Conservation (phyloP, 2,888 invertebrate genomes). For the Lithophane ornitopus region DNA sequence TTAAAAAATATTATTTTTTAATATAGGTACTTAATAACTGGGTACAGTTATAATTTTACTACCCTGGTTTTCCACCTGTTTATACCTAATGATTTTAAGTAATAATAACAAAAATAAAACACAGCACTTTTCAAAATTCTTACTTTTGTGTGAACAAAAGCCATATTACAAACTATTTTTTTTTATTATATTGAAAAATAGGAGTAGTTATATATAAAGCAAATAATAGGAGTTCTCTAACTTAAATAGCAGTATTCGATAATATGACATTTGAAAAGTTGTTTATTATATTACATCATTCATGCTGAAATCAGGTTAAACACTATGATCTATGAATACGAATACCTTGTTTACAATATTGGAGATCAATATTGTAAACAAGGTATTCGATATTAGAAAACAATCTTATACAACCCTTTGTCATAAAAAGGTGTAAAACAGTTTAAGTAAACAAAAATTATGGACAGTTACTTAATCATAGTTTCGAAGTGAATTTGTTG, state of each 20-base stretch:
- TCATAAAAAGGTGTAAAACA: background rate
- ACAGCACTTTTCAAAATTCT: background rate
- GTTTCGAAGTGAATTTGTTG: background rate
- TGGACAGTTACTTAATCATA: background rate
- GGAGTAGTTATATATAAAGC: background rate
- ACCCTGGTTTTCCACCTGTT: background rate
- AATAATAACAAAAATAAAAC: background rate
- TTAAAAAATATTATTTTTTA: background rate
- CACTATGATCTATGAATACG: background rate
- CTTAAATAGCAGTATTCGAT: background rate
- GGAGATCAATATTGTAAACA: slow-evolving; percentile 18
- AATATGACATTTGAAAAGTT: background rate
- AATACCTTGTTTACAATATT: slow-evolving; percentile 13
- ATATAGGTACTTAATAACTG: background rate
- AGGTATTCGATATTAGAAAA: background rate
- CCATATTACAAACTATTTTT: background rate
- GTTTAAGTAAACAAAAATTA: background rate
- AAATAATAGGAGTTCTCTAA: too few species aligned
- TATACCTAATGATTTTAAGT: background rate
- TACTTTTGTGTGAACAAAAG: background rate
- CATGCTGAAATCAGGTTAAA: background rate
- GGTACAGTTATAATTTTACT: background rate
- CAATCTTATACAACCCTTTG: slow-evolving; percentile 8
- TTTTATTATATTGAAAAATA: background rate
- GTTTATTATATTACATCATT: background rate